These are phyloP conservation scores for Pyrgilauda ruficollis DNA, from an alignment of 2,113 vertebrate genomes.

Conservation along the genomic window DNA sequence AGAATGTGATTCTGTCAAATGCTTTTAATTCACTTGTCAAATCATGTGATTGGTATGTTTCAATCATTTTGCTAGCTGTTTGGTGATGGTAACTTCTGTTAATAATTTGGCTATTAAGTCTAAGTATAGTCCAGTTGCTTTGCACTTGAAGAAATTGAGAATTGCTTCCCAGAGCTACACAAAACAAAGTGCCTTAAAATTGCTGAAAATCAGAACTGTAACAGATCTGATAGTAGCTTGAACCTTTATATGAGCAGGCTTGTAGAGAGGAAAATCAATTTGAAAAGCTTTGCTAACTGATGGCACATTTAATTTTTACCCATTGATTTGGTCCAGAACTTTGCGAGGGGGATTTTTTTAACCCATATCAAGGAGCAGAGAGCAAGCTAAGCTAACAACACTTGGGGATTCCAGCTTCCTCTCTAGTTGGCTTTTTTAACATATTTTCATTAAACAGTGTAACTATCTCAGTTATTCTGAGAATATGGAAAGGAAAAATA, in stretches of 20 bases:
- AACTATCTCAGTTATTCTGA: not conserved
- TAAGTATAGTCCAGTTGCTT: not conserved
- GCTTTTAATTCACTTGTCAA: not conserved
- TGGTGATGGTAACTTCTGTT: not conserved
- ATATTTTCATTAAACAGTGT: not conserved
- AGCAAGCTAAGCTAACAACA: not conserved
- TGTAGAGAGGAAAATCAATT: not conserved
- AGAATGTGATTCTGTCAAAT: not conserved
- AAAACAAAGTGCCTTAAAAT: not conserved
- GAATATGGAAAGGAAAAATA: not conserved
- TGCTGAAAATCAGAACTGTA: not conserved
- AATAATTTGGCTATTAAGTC: not conserved
- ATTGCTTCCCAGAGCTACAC: not conserved
- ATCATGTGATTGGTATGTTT: not conserved
- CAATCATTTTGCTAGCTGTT: not conserved
- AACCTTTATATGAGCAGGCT: not conserved
- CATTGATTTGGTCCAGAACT: not conserved
- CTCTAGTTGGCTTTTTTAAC: not conserved
- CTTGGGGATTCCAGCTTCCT: not conserved
- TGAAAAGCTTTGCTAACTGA: not conserved
- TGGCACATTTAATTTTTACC: not conserved
- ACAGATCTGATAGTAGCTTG: not conserved
- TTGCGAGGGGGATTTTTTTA: not conserved
- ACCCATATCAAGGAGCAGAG: rapidly evolving
- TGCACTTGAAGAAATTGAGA: not conserved